A percentile compares a stretch with the other conserved stretches of the same genome.
phyloP scores from a whole-genome alignment of 53 echinoderm and acorn worm genomes.

The Zoroaster sp. region DNA sequence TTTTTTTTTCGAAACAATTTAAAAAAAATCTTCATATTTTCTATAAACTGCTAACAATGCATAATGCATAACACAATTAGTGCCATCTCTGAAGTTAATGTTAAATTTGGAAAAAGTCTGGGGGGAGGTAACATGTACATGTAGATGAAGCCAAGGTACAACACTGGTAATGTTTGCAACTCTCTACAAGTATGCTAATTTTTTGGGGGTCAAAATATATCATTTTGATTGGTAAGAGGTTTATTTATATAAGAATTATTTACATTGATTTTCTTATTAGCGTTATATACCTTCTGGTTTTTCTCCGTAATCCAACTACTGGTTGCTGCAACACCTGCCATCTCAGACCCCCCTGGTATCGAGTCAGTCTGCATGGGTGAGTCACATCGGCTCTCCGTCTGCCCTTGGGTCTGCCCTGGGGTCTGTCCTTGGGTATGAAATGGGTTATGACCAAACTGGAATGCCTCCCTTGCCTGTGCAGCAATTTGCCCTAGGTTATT shows the following conservation, averaged over 20 bases:
- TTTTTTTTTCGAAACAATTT: too few relatives aligned
- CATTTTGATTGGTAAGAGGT: too few relatives aligned
- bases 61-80: not conserved
- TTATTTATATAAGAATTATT: too few relatives aligned
- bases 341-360: not conserved
- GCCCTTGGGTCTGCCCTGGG: slow-evolving; percentile 15
- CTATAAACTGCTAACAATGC: too few relatives aligned
- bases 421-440: slow-evolving; percentile 16
- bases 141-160: not conserved
- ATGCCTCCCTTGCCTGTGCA: slow-evolving; percentile 11
- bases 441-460: slow-evolving; percentile 14
- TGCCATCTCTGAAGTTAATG: not conserved
- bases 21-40: too few relatives aligned
- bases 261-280: too few relatives aligned
- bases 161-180: too few relatives aligned
- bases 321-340: not conserved
- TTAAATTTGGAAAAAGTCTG: not conserved
- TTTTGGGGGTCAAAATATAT: too few relatives aligned
- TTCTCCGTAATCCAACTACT: slow-evolving; percentile 44
- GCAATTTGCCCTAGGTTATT: not conserved
- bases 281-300: slow-evolving; percentile 51
- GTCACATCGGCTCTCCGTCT: slow-evolving; percentile 40
- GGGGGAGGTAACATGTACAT: not conserved
- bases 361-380: slow-evolving; percentile 80
- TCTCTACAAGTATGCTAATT: too few relatives aligned